Conservation (phyloP, 2,113 vertebrate species). For the Pelmatolapia mariae region DNA sequence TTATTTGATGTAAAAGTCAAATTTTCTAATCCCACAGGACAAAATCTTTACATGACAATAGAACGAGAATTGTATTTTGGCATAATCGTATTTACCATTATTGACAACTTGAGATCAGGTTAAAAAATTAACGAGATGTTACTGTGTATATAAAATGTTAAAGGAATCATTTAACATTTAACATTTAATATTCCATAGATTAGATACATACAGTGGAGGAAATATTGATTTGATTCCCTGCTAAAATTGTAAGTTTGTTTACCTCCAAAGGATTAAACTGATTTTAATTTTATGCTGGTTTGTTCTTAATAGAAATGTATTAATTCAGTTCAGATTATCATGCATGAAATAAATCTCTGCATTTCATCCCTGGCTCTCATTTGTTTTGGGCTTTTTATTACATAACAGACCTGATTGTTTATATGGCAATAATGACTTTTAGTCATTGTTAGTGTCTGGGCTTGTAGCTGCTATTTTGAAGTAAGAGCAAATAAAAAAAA, state of each 20-base stretch:
- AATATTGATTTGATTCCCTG: not conserved
- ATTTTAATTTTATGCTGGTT: not conserved
- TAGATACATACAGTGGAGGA: not conserved
- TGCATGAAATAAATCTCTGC: not conserved
- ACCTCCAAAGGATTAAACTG: not conserved
- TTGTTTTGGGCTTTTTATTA: not conserved
- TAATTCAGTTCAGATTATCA: not conserved
- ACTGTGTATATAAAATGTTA: not conserved
- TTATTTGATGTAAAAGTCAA: not conserved
- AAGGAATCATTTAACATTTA: not conserved
- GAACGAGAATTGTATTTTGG: not conserved
- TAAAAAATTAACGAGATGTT: not conserved
- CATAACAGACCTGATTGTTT: not conserved
- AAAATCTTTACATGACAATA: not conserved
- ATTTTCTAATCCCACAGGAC: not conserved
- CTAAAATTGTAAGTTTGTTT: not conserved
- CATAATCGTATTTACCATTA: not conserved
- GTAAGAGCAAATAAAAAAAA: not conserved
- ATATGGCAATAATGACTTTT: conserved; percentile 5
- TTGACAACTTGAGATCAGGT: not conserved
- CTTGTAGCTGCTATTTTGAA: not conserved
- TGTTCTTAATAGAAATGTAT: not conserved
- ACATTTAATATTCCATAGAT: not conserved
- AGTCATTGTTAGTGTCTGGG: not conserved
- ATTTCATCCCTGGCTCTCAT: not conserved